Base-by-base conservation (phyloP, 2,113 vertebrate species). In the Alligator mississippiensis region DNA sequence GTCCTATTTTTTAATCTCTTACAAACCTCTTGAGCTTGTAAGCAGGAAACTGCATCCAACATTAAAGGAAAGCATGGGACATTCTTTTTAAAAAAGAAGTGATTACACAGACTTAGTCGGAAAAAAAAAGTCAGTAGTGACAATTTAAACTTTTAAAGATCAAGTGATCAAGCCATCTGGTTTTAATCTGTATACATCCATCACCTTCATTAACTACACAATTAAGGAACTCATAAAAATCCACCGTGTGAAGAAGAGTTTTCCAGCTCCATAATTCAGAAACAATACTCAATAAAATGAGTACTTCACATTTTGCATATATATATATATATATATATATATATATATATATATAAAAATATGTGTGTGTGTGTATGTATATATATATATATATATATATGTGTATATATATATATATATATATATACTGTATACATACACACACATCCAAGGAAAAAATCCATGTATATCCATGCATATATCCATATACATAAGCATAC, bases 121-220 rank as follows among this genome's bases (percentile, higher is more conserved):
- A 72, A 91, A 77, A 24, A 24, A 18, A 59, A 63, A 88, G 64
- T 82, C 90, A 92, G 70, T 94, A 95, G 90, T 95, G 86, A 91
- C 59, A 93, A 89, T 93, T 92, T 95, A 92, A 95, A 92, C 18
- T 87, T 92, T 80, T 89, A 93, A 96, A 84, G 77, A 95, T 91
- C 91, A 96, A 93, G 90, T 89, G 77, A 94, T 15, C 55, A 77
- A 90, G 64, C 84, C 95, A 97, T 98, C 90, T 97, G 97, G 87
- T 97, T 97, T 96, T 96, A 97, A 97, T 98, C 60, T 96, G 75
- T 92, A 90, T 87, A 94, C 25, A 95, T 95, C 93, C 76, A 95
- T 94, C 92, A 95, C 85, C 93, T 94, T 80, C 82, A 96, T 95
- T 97, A 96, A 72, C 85, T 90, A 88, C 80, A 90, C 92, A 96